These are phyloP conservation scores for Drosophila navojoa DNA, from an alignment of 1,140 invertebrate species.

Conservation along the genomic window DNA sequence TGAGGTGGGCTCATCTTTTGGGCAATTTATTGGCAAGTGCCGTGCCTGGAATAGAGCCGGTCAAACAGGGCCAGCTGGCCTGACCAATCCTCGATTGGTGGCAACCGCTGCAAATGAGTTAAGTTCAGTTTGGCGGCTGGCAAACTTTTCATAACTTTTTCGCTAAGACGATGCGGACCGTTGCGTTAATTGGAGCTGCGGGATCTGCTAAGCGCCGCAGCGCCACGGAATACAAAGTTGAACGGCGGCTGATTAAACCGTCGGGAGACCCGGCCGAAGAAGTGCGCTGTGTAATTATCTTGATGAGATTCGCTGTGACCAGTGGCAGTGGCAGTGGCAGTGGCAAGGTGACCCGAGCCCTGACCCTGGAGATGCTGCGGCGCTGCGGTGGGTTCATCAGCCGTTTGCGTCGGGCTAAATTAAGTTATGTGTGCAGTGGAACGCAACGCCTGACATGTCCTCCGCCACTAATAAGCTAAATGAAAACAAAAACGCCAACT, in stretches of 20 bases:
- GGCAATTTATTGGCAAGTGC: constrained; percentile 12
- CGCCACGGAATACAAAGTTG: constrained; percentile 56
- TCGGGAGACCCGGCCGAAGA: constrained; percentile 40
- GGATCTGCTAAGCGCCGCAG: constrained; percentile 49
- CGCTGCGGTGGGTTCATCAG: constrained; percentile 42
- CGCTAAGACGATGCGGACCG: constrained; percentile 34
- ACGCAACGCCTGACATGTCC: constrained; percentile 56
- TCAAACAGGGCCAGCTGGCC: not conserved
- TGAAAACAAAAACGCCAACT: constrained; percentile 72
- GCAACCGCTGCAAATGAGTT: constrained; percentile 74
- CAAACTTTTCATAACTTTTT: constrained; percentile 69
- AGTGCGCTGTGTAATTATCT: constrained; percentile 58
- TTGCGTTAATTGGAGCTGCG: constrained; percentile 66
- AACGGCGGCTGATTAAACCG: constrained; percentile 67
- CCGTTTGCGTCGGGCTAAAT: constrained; percentile 49
- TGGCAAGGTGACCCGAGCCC: constrained; percentile 31
- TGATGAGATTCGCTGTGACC: constrained; percentile 74
- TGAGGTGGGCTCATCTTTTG: not conserved
- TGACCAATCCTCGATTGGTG: constrained; percentile 64
- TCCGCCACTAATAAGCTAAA: constrained; percentile 68
- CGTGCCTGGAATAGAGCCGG: constrained; percentile 3
- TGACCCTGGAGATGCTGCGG: not conserved
- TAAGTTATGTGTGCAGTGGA: constrained; percentile 56
- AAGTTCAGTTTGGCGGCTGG: constrained; percentile 72
- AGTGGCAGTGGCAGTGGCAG: constrained; percentile 9